Base-by-base conservation (phyloP, 2,113 vertebrate species). In the Willisornis vidua region DNA sequence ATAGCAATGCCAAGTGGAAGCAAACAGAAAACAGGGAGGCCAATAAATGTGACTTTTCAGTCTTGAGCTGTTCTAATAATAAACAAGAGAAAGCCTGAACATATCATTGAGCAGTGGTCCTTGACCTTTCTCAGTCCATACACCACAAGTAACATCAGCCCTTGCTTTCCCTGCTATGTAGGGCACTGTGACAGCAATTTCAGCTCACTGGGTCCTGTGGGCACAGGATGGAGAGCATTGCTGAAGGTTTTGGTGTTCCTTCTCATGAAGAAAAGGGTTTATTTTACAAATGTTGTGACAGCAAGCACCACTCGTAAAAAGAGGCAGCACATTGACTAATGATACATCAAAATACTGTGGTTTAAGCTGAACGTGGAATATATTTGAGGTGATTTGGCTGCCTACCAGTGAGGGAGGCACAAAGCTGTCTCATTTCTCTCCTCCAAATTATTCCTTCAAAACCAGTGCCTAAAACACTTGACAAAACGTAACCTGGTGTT, bases 191-290 rank as follows among this genome's bases (percentile, higher is more conserved):
- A 87, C 43, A 63, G 77, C 43, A 70, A 3, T 54, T 66, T 16
- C 78, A 43, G 52, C 74, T 25, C 2, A 3, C 61, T 63, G 1
- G 0, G 48, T 78, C 5, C 65, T 1, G 0, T 1, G 22, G n/a
- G 57, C 39, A n/a, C 20, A 24, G 55, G 48, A 63, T 14, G 25
- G 29, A 65, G 8, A 46, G 26, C 70, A 19, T 35, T 16, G 28
- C 8, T 31, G 41, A 28, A 52, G 25, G 51, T 52, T 65, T 25
- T 8, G 14, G 19, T 0, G 65, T 80, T 79, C 10, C 65, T 80
- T 63, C 70, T 61, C 3, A 3, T 7, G 10, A 51, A 45, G n/a
- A 45, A 19, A 58, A 51, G 1, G 22, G 4, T 67, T 57, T 22
- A 24, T 67, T 71, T 71, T 67, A 59, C 14, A 73, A 22, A 14